phyloP scores from a whole-genome alignment of 2,113 vertebrate species.

The Tachysurus vachellii region DNA sequence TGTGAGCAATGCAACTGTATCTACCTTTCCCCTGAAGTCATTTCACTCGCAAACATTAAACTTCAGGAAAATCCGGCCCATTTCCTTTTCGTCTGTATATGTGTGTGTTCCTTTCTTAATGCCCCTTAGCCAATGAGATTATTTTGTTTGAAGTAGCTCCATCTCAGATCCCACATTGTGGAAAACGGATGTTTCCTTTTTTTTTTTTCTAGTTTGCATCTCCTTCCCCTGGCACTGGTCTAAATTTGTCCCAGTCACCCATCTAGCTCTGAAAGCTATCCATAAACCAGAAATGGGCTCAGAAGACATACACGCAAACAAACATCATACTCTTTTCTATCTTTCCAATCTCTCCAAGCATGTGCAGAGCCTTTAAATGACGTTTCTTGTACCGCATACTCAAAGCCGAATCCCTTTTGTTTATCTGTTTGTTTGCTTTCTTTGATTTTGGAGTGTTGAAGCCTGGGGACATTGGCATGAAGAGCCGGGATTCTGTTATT shows the following conservation, averaged over 20 bases:
- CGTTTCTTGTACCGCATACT: neutral
- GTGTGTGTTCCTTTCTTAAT: neutral
- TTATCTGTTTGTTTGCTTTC: neutral
- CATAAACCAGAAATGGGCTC: neutral
- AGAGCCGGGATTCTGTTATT: neutral
- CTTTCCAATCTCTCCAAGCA: neutral
- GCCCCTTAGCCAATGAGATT: neutral
- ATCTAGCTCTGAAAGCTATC: neutral
- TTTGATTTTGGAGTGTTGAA: constrained; percentile 9
- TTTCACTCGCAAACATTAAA: constrained; percentile 51
- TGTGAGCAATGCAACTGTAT: neutral
- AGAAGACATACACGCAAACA: neutral
- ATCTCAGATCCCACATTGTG: neutral
- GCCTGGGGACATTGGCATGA: neutral
- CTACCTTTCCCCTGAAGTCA: constrained; percentile 9
- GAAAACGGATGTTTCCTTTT: neutral
- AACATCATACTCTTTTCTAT: neutral
- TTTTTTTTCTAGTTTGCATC: neutral
- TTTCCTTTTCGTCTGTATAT: neutral
- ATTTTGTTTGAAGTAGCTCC: constrained; percentile 34
- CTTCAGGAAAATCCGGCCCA: constrained; percentile 32
- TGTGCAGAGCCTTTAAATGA: neutral
- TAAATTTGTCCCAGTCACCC: neutral
- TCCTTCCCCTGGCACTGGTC: neutral
- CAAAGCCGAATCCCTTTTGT: neutral